A percentile compares a stretch with the other conserved stretches of the same genome.
Conservation (phyloP, 1,140 invertebrate species). For the Temnothorax longispinosus region DNA sequence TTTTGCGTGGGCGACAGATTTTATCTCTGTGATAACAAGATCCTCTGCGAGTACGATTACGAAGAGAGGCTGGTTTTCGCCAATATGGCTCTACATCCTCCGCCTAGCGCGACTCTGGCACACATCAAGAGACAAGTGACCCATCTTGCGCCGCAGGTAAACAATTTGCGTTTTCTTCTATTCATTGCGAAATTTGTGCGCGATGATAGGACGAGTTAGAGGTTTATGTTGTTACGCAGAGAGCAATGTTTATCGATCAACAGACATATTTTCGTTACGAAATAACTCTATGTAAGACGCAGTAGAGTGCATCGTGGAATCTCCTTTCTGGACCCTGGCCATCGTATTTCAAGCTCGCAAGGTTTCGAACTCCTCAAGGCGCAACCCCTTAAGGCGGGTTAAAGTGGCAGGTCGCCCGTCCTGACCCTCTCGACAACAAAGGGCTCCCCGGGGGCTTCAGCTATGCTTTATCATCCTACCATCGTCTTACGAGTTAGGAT, state of each 20-base stretch:
- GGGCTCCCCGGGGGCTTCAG: conserved; percentile 81
- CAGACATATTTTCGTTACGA: conserved; percentile 6
- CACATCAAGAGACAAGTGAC: conserved; percentile 95
- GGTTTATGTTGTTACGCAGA: neutral
- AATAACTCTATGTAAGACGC: conserved; percentile 6
- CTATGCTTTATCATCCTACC: conserved; percentile 77
- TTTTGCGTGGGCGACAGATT: conserved; percentile 98
- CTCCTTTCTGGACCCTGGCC: conserved; percentile 44
- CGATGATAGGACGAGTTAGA: neutral
- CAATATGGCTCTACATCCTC: conserved; percentile 95
- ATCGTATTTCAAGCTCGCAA: conserved; percentile 54
- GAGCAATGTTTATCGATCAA: neutral
- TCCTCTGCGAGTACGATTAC: conserved; percentile 97
- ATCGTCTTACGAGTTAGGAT: conserved; percentile 82
- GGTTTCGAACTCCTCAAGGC: conserved; percentile 74
- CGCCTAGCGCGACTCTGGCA: conserved; percentile 89
- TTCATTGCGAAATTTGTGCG: neutral
- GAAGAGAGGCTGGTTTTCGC: conserved; percentile 96
- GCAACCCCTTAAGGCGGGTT: conserved; percentile 80
- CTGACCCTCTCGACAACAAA: conserved; percentile 84
- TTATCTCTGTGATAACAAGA: conserved; percentile 97
- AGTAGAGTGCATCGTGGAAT: neutral
- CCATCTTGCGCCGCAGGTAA: conserved; percentile 89
- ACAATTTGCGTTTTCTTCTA: neutral
- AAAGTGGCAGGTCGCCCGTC: conserved; percentile 81